Percentiles rank a stretch among this genome's conserved stretches.
These are phyloP conservation scores for Cryptocheilus praepositus DNA, from an alignment of 2,888 invertebrate species.

Conservation along the genomic window DNA sequence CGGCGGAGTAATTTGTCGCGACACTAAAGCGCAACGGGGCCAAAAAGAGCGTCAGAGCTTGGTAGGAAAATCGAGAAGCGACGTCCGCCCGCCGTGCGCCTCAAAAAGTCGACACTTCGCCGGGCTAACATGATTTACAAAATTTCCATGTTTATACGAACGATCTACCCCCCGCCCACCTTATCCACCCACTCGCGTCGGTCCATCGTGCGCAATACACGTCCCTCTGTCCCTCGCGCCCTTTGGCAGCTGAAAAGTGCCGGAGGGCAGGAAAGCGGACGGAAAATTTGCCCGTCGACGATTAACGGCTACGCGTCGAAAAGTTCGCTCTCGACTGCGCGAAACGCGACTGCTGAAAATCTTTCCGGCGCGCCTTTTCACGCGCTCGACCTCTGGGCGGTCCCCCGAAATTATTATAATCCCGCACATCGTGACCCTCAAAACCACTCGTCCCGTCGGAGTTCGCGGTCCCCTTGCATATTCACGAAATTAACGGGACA, in stretches of 20 bases:
- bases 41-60: too few relatives aligned
- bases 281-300: slow-evolving; percentile 28
- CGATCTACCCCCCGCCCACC: slow-evolving; percentile 34
- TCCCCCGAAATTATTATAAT: slow-evolving; percentile 17
- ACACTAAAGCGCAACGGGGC: too few relatives aligned
- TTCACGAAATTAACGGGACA: slow-evolving; percentile 30
- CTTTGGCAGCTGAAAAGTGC: slow-evolving; percentile 9
- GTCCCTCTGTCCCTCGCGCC: not conserved
- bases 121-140: slow-evolving; percentile 62
- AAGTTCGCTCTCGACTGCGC: not conserved
- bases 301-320: slow-evolving; percentile 43
- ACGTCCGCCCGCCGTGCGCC: slow-evolving; percentile 35
- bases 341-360: too few relatives aligned
- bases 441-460: slow-evolving; percentile 7
- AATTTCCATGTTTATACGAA: slow-evolving; percentile 67
- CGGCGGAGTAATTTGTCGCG: too few relatives aligned
- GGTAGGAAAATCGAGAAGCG: slow-evolving; percentile 43
- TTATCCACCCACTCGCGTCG: slow-evolving; percentile 10
- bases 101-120: slow-evolving; percentile 51
- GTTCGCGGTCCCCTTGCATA: slow-evolving; percentile 15
- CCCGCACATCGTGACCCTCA: slow-evolving; percentile 7
- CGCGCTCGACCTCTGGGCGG: too few relatives aligned
- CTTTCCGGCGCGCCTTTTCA: too few relatives aligned
- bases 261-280: slow-evolving; percentile 22
- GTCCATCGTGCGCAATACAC: slow-evolving; percentile 33